Evolutionary conservation across 92 coral and sea anemone species (phyloP), one percentile per base, ranked within the genome.

Genomic region (Ricordea florida): DNA sequence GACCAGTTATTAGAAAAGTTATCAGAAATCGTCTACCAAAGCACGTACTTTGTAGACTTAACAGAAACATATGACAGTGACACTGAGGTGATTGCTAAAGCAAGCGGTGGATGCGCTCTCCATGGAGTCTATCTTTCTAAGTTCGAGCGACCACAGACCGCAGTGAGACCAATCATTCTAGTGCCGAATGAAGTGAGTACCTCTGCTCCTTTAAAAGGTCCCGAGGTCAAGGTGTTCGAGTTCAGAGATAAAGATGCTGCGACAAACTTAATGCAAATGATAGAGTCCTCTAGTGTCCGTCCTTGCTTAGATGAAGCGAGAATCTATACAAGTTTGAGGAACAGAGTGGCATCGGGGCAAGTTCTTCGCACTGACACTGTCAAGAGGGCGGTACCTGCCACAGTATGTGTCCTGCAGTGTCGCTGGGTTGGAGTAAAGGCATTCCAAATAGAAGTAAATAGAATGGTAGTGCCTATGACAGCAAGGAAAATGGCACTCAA

Each of bases 101-200:
- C 80, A n/a, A 72, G 80, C 26, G 69, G 80, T 11, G 80, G 80
- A 15, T 57, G 53, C 2, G 80, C 57, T 28, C 66, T 72, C 21
- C 23, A 15, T 22, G 80, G 69, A 13, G 14, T 72, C 35, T 52
- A 10, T 48, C 37, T 57, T 26, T 72, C 70, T 16, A 29, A 57
- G 44, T 72, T 57, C 34, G 37, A 42, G 23, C 41, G 22, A 10
- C 30, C 70, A n/a, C 21, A 17, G 40, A 58, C 80, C 15, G 80
- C 51, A 17, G 80, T 69, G 2, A 28, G 28, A 6, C 80, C 80
- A 25, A 37, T 72, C 46, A 14, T 72, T 41, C 11, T 22, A 36
- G 29, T 28, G 57, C 80, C 80, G 21, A 5, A 40, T 8, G 32
- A 34, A 43, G 50, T 55, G 10, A 30, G 25, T 5, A 36, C 56